Evolutionary conservation across 2,797 vertebrate species (phyloP).

Genomic region (Sebastes flavidus): DNA sequence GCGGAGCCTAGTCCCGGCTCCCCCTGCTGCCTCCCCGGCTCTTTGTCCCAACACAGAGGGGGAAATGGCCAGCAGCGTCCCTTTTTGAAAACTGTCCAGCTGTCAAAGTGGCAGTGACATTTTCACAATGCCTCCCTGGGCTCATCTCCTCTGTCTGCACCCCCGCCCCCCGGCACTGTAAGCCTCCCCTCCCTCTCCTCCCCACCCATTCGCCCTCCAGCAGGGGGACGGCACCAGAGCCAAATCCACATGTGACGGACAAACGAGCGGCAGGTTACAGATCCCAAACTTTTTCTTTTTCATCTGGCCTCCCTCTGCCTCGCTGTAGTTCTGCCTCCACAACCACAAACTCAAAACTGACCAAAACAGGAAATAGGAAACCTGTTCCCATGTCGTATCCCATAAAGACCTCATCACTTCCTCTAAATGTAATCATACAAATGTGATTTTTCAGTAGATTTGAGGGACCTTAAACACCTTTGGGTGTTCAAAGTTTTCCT

Average conservation of each 20-base stretch:
- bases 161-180: constrained; percentile 49
- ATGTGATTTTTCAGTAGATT: constrained; percentile 17
- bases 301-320: constrained; percentile 7
- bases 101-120: constrained; percentile 87
- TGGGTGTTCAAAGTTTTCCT: constrained; percentile 20
- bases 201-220: constrained; percentile 15
- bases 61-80: constrained; percentile 81
- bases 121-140: constrained; percentile 80
- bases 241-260: constrained; percentile 47
- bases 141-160: constrained; percentile 65
- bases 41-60: constrained; percentile 80
- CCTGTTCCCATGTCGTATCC: background rate
- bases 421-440: background rate
- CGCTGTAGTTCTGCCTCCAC: constrained; percentile 10
- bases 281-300: constrained; percentile 17
- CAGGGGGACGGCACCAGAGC: constrained; percentile 13
- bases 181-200: constrained; percentile 25
- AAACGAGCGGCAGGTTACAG: constrained; percentile 31
- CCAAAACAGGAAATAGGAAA: background rate
- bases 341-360: constrained; percentile 1
- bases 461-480: constrained; percentile 12
- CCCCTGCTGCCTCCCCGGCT: constrained; percentile 56
- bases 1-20: constrained; percentile 57
- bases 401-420: background rate
- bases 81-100: constrained; percentile 87